Percentiles rank a stretch among this genome's conserved stretches.
These are phyloP conservation scores for Asbolus verrucosus DNA, from an alignment of 1,140 invertebrate species.

Conservation along the genomic window DNA sequence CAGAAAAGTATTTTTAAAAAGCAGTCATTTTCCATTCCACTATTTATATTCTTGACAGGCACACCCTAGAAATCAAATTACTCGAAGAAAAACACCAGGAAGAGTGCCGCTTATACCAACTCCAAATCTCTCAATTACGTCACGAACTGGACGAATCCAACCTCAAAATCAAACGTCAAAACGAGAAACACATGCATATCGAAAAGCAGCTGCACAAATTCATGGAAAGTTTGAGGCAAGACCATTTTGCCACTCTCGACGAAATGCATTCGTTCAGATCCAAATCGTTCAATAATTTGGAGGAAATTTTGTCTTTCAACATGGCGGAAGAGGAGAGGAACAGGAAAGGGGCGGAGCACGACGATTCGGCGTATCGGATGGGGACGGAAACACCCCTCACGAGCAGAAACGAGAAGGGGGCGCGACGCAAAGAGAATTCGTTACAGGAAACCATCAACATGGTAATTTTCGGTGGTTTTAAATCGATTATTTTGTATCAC, in stretches of 20 bases:
- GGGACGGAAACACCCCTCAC: conserved; percentile 17
- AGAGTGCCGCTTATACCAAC: conserved; percentile 76
- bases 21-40: neutral
- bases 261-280: conserved; percentile 56
- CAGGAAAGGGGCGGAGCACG: neutral
- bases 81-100: conserved; percentile 83
- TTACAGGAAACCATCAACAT: conserved; percentile 18
- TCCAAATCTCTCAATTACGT: conserved; percentile 75
- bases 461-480: conserved; percentile 3
- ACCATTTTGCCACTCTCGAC: conserved; percentile 60
- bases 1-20: conserved; percentile 73
- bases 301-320: conserved; percentile 51
- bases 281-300: conserved; percentile 57
- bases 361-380: neutral
- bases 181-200: conserved; percentile 71
- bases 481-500: neutral
- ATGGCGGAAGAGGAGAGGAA: conserved; percentile 18
- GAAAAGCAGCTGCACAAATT: conserved; percentile 80
- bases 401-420: neutral
- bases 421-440: neutral
- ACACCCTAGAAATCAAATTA: conserved; percentile 78
- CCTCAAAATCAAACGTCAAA: conserved; percentile 69
- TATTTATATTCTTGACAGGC: conserved; percentile 65
- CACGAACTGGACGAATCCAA: conserved; percentile 75
- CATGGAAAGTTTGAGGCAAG: conserved; percentile 84